Evolutionary conservation across 2,888 invertebrate species (phyloP).

Genomic region (Sesia apiformis): DNA sequence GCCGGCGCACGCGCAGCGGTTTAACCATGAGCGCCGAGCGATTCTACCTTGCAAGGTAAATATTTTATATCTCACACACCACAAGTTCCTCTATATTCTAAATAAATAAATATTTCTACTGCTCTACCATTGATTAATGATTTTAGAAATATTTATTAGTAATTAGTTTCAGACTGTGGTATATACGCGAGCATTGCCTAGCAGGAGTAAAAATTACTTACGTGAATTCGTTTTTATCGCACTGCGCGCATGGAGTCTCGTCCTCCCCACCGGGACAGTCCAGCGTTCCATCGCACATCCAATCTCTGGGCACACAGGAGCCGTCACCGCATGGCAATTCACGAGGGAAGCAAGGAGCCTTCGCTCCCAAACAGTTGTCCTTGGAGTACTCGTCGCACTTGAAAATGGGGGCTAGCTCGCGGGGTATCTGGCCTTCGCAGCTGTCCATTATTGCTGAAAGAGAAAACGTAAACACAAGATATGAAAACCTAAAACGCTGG

Average conservation of each 20-base stretch:
- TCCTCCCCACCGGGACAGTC: constrained; percentile 79
- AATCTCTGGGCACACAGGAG: constrained; percentile 75
- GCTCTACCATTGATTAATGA: too few species aligned
- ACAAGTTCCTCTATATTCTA: too few species aligned
- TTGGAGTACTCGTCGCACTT: constrained; percentile 77
- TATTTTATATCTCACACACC: too few species aligned
- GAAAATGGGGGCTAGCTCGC: constrained; percentile 71
- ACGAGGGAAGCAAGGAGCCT: constrained; percentile 61
- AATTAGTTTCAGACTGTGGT: too few species aligned
- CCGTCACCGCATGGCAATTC: constrained; percentile 76
- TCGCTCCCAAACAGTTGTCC: constrained; percentile 69
- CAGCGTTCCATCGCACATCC: constrained; percentile 77
- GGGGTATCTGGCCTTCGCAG: constrained; percentile 76
- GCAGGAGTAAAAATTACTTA: constrained; percentile 12
- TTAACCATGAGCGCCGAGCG: too few species aligned
- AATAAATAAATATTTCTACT: too few species aligned
- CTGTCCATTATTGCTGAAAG: constrained; percentile 73
- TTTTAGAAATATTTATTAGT: too few species aligned
- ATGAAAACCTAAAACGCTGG: too few species aligned
- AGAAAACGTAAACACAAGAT: too few species aligned
- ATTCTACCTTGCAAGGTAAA: too few species aligned
- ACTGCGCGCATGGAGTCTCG: constrained; percentile 67
- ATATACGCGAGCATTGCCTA: too few species aligned
- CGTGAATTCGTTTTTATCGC: constrained; percentile 50
- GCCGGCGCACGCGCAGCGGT: too few species aligned